Evolutionary conservation across 2,113 vertebrate species (phyloP).

Genomic region (Carassius auratus): DNA sequence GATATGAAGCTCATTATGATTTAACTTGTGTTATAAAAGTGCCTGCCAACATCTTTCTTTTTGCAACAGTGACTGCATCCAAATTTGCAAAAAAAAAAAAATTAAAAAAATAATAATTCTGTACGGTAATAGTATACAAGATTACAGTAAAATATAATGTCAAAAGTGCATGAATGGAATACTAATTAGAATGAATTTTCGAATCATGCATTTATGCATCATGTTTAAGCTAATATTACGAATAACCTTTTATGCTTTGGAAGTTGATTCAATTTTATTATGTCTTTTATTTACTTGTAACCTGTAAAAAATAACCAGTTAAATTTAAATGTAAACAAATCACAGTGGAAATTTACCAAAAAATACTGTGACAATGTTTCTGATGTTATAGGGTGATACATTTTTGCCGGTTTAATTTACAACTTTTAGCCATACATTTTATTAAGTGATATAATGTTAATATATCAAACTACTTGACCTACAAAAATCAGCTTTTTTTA

Average conservation of each 20-base stretch:
- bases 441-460: too few species aligned
- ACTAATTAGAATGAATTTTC: background rate
- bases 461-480: too few species aligned
- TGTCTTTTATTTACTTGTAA: background rate
- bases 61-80: constrained; percentile 28
- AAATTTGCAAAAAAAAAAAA: background rate
- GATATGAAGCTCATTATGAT: constrained; percentile 31
- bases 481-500: too few species aligned
- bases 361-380: too few species aligned
- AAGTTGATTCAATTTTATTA: background rate
- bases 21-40: constrained; percentile 44
- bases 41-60: constrained; percentile 34
- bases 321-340: too few species aligned
- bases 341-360: too few species aligned
- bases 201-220: background rate
- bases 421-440: too few species aligned
- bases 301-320: too few species aligned
- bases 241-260: background rate
- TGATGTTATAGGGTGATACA: too few species aligned
- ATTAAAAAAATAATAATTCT: background rate
- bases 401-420: too few species aligned
- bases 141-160: background rate
- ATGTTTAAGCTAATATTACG: background rate
- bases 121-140: background rate
- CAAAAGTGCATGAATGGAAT: background rate